Conservation (phyloP, 1,140 invertebrate species). For the Drosophila mauritiana region DNA sequence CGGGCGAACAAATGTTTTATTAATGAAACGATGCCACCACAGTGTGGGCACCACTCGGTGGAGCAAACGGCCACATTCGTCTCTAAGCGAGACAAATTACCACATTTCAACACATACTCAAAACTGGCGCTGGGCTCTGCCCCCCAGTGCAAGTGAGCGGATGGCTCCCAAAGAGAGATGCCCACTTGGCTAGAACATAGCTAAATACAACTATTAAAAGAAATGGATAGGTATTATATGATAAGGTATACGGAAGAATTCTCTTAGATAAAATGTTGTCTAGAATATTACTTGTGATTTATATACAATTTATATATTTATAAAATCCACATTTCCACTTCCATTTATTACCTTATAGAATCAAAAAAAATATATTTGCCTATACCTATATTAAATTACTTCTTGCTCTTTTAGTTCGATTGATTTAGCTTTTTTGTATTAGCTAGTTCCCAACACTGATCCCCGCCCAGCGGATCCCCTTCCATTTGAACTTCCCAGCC, state of each 20-base stretch:
- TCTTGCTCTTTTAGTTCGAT: no score
- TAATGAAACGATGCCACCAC: conserved; percentile 67
- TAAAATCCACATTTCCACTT: no score
- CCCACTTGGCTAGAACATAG: conserved; percentile 3
- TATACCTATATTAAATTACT: no score
- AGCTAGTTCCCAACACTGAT: conserved; percentile 17
- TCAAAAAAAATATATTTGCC: no score
- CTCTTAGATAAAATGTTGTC: no score
- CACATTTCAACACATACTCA: conserved; percentile 82
- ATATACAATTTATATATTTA: no score
- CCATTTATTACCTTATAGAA: no score
- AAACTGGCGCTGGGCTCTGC: conserved; percentile 68
- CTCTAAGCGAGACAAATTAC: conserved; percentile 83
- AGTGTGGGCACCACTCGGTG: conserved; percentile 48
- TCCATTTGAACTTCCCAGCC: conserved; percentile 20
- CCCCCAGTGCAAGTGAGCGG: conserved; percentile 29
- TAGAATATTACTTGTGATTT: no score
- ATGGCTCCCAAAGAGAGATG: conserved; percentile 4
- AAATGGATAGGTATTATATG: no score
- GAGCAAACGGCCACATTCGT: conserved; percentile 42
- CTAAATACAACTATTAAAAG: neutral
- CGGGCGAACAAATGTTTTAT: conserved; percentile 78
- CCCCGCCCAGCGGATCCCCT: neutral
- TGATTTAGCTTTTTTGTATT: neutral
- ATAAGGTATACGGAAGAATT: no score